Conservation (phyloP, 2,797 vertebrate species). For the Sarcophilus harrisii region DNA sequence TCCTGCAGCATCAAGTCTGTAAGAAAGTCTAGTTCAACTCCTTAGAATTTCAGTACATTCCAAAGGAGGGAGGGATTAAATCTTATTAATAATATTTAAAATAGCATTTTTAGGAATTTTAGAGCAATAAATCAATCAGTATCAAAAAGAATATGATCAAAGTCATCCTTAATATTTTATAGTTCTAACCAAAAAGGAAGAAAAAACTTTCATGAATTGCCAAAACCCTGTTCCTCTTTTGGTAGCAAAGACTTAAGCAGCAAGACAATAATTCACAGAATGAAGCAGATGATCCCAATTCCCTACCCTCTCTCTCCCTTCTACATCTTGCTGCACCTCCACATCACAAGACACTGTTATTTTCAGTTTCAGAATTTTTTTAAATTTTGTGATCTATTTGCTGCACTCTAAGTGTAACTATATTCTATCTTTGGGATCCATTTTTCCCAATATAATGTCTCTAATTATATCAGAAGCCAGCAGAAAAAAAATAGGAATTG, state of each 20-base stretch:
- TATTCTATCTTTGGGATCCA: conserved; percentile 44
- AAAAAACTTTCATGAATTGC: conserved; percentile 12
- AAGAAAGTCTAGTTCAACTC: conserved; percentile 36
- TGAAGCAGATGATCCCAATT: neutral
- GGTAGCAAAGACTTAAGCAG: conserved; percentile 13
- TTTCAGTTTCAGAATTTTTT: conserved; percentile 8
- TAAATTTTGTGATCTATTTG: conserved; percentile 16
- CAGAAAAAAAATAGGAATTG: conserved; percentile 26
- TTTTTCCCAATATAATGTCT: conserved; percentile 25
- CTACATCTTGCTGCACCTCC: neutral
- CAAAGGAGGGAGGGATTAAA: conserved; percentile 13
- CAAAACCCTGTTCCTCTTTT: neutral
- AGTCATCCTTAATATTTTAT: conserved; percentile 21
- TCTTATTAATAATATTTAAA: conserved; percentile 31
- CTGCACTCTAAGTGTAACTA: conserved; percentile 16
- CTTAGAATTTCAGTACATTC: conserved; percentile 14
- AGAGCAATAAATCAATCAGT: conserved; percentile 27
- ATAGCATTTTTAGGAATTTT: conserved; percentile 42
- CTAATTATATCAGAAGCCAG: conserved; percentile 36
- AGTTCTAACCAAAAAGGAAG: conserved; percentile 30
- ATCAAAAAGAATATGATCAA: conserved; percentile 20
- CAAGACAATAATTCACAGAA: neutral
- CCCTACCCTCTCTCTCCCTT: conserved; percentile 16
- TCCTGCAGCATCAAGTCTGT: conserved; percentile 8
- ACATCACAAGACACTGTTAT: neutral